phyloP scores from a whole-genome alignment of 2,113 vertebrate genomes.

The Thunnus maccoyii region DNA sequence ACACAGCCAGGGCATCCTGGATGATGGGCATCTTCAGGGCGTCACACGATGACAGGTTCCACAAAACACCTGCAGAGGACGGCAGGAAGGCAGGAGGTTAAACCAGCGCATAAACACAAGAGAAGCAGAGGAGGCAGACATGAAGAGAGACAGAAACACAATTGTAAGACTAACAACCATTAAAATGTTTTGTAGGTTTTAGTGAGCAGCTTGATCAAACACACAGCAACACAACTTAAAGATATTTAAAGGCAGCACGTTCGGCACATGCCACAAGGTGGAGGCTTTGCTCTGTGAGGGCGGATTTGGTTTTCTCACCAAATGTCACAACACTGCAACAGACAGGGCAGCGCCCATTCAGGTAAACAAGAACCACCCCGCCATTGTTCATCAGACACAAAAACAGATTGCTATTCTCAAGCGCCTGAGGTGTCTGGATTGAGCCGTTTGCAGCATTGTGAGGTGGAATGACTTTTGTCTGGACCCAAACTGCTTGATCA shows the following conservation, averaged over 20 bases:
- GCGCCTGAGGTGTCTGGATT: no score
- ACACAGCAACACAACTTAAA: not conserved
- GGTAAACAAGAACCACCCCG: not conserved
- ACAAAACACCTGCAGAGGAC: constrained; percentile 91
- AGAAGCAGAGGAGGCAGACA: not conserved
- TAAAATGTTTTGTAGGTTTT: constrained; percentile 49
- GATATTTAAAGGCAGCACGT: no score
- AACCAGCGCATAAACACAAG: not conserved
- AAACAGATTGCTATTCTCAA: no score
- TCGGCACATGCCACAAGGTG: no score
- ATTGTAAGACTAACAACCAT: not conserved
- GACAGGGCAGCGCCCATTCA: not conserved
- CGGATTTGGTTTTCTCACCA: no score
- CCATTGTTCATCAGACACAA: not conserved
- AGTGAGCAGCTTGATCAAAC: constrained; percentile 18
- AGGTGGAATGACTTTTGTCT: no score
- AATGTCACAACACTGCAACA: no score
- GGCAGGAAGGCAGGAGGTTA: not conserved
- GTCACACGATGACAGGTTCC: constrained; percentile 98
- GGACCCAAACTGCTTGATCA: no score
- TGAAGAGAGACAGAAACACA: constrained; percentile 11
- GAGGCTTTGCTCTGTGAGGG: no score
- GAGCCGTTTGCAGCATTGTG: no score
- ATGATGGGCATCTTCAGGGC: constrained; percentile 99
- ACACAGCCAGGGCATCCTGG: constrained; percentile 96